Evolutionary conservation across 2,888 invertebrate genomes (phyloP).

Genomic region (Pecten maximus): DNA sequence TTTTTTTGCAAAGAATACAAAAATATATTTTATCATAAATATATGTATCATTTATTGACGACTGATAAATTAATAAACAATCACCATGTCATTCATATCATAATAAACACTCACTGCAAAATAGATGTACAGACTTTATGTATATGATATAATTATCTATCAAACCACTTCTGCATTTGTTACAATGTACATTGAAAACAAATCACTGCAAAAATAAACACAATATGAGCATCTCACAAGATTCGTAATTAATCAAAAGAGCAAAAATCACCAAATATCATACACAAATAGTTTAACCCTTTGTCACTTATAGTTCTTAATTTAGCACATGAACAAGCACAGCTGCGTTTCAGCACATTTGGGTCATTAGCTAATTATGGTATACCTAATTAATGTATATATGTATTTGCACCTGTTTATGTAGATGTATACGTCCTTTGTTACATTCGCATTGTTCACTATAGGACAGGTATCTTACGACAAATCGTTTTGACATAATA

Average conservation of each 20-base stretch:
- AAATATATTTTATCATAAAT: background rate
- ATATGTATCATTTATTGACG: background rate
- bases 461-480: no score
- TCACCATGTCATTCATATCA: background rate
- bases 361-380: no score
- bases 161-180: background rate
- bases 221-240: background rate
- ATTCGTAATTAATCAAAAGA: background rate
- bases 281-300: no score
- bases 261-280: no score
- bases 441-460: no score
- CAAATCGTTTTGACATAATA: no score
- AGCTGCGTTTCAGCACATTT: no score
- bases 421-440: no score
- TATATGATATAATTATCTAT: background rate
- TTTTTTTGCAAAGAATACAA: background rate
- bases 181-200: background rate
- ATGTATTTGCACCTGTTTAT: no score
- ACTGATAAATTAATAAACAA: background rate
- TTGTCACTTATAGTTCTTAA: no score
- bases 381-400: no score
- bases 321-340: background rate
- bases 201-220: background rate
- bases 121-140: background rate
- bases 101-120: background rate